Evolutionary conservation across 1,140 invertebrate genomes (phyloP), one percentile per base, ranked within the genome.

Genomic region (Drosophila sturtevanti): DNA sequence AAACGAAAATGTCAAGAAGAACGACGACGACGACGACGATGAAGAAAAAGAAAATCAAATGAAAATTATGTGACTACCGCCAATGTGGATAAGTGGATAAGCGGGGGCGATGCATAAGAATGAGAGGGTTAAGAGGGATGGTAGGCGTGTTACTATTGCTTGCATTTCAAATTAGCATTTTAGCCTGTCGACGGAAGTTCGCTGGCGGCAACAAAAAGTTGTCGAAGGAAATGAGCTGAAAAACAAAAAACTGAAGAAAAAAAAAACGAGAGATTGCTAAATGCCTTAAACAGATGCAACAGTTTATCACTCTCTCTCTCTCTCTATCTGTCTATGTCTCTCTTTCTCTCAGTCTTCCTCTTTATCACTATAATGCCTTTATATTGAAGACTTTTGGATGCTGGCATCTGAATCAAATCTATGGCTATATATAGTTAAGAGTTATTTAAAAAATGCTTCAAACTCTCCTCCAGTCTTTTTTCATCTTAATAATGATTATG

Each of bases 131-230:
- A 21, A n/a, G 22, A 21, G n/a, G 41, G 5, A 2, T 21, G 21
- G 1, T 18, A 21, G 44, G 21, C n/a, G 38, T 21, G 38, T 35
- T 44, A 55, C 68, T 48, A 68, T 56, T 55, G 68, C 68, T 77
- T 82, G 82, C 79, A 89, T 89, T 68, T 75, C 84, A 87, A 87
- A 87, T 87, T 87, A 89, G 82, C 76, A 77, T 87, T 68, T 68
- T 69, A 58, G 31, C 64, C 65, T 64, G 81, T 74, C 70, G 73
- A 63, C 84, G 82, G 82, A 87, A 87, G 82, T 87, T 65, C 6
- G 54, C 10, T 56, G 27, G 72, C 60, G 27, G 72, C 60, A 63
- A 75, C 81, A 70, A 56, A 56, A 89, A 82, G 82, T 87, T 87
- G 84, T 87, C 68, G n/a, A 72, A 87, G 82, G 82, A 87, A 87